Evolutionary conservation across 1,140 invertebrate species (phyloP), one percentile per base, ranked within the genome.

Genomic region (Cataglyphis hispanica): DNA sequence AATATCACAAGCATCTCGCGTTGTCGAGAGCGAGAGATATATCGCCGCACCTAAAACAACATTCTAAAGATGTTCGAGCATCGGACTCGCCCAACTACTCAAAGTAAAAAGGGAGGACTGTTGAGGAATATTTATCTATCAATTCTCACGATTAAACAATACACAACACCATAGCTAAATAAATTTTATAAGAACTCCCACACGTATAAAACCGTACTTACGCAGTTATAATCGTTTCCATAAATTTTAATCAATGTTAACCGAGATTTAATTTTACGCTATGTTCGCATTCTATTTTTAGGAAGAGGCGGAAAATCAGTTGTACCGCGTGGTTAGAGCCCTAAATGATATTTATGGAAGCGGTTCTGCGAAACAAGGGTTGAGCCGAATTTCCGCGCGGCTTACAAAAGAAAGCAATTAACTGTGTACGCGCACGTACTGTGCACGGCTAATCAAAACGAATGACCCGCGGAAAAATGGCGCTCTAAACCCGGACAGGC

Each of bases 1-100:
- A 75, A 69, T 89, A 56, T 88, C 75, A 86, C 87, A 70, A 88
- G 53, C 84, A 60, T 74, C 37, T 43, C 25, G n/a, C 22, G 56
- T 76, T 22, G 34, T 76, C n/a, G 37, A 25, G 25, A 31, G 50
- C 67, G 53, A 50, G 37, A 83, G 66, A 87, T 37, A 77, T 77
- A 80, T 64, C 58, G 74, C 22, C n/a, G 67, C 78, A 83, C 78
- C 37, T 83, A 74, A 72, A 43, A 56, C 69, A 43, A 8, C 67
- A 74, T 72, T 83, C 67, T 60, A 53, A 60, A 83, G 70, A 81
- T 60, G 37, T 31, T 34, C 1, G 11, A 60, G 19, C 22, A 31
- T 37, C 25, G 46, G 10, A 69, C 34, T 13, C 3, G n/a, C 7
- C 4, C 31, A 22, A 31, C 19, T 22, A 46, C 3, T 50, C 46